phyloP scores from a whole-genome alignment of 2,797 vertebrate species.

The Muscicapa comitata region DNA sequence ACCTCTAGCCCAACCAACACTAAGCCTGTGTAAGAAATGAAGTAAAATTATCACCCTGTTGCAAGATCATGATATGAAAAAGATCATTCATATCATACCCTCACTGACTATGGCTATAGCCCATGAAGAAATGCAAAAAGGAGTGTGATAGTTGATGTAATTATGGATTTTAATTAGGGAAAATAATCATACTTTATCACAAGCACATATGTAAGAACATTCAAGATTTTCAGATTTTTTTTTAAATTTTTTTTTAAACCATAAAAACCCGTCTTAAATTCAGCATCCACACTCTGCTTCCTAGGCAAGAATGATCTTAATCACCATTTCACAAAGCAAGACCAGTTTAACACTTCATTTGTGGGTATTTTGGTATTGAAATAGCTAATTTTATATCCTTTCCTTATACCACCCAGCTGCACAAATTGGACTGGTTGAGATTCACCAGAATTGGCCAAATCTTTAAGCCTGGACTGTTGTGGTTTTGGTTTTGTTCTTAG shows the following conservation, averaged over 20 bases:
- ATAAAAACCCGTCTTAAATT: background rate
- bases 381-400: background rate
- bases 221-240: background rate
- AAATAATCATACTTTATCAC: background rate
- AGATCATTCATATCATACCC: background rate
- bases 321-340: background rate
- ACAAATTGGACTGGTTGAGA: background rate
- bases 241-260: background rate
- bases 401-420: background rate
- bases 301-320: background rate
- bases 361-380: background rate
- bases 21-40: background rate
- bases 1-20: background rate
- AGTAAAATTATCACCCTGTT: background rate
- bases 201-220: background rate
- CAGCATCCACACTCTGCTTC: background rate
- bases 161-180: background rate
- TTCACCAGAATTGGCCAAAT: background rate
- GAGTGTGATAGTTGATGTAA: background rate
- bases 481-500: accelerated
- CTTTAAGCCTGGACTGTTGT: background rate
- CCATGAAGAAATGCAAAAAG: background rate
- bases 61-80: background rate
- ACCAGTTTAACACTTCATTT: background rate
- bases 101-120: background rate